Conservation (phyloP, 2,888 invertebrate species). For the Zaprionus lineosus region DNA sequence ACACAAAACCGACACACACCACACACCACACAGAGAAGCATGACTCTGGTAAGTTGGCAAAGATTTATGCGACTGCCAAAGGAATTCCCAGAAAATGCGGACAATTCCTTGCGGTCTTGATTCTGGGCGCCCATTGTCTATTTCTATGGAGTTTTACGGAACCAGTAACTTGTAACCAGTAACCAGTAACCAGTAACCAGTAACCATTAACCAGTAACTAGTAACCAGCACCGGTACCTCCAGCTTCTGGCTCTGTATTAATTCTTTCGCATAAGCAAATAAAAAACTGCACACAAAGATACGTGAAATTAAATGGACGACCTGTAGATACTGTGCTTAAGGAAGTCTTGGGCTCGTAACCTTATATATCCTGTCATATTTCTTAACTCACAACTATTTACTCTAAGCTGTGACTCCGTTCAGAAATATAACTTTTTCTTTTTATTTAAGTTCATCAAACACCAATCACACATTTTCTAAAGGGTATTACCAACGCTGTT, state of each 20-base stretch:
- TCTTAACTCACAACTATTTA: no score
- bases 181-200: no score
- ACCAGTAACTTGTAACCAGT: no score
- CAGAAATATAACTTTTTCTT: no score
- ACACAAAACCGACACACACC: constrained; percentile 11
- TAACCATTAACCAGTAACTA: no score
- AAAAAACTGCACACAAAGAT: constrained; percentile 12
- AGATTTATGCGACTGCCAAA: constrained; percentile 70
- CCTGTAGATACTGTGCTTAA: background rate
- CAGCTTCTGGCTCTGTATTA: constrained; percentile 7
- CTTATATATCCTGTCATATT: no score
- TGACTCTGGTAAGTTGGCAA: constrained; percentile 66
- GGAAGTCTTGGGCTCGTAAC: no score
- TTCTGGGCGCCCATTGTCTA: constrained; percentile 33
- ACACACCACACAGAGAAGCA: constrained; percentile 35
- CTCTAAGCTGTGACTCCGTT: no score
- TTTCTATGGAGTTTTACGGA: no score
- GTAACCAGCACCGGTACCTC: no score
- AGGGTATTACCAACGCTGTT: constrained; percentile 5
- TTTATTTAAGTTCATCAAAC: no score
- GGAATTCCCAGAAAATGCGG: constrained; percentile 65
- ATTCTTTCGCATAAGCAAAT: constrained; percentile 61
- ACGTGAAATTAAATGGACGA: background rate
- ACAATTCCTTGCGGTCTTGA: constrained; percentile 67
- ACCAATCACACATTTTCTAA: background rate